These are phyloP conservation scores for Arbacia lixula DNA, from an alignment of 53 echinoderm and acorn worm genomes.

Conservation along the genomic window DNA sequence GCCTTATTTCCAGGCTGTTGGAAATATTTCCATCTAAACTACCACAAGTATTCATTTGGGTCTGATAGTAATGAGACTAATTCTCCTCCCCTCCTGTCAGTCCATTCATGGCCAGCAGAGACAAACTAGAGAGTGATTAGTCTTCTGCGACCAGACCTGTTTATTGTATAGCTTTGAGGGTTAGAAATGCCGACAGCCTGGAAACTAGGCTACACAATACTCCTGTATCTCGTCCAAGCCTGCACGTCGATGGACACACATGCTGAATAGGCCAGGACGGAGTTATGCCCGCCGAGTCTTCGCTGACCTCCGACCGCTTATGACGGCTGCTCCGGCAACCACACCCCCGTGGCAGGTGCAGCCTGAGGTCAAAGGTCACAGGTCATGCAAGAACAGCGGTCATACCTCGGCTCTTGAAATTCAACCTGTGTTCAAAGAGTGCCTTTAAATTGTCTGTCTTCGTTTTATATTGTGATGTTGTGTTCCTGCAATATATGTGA, in stretches of 20 bases:
- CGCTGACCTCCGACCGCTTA: slow-evolving; percentile 33
- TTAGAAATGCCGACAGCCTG: too few relatives aligned
- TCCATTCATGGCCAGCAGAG: too few relatives aligned
- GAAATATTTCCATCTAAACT: too few relatives aligned
- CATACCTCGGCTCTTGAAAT: slow-evolving; percentile 5
- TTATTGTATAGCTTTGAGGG: too few relatives aligned
- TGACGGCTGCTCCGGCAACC: slow-evolving; percentile 85
- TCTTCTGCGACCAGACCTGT: too few relatives aligned
- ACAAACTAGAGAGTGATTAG: too few relatives aligned
- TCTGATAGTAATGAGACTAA: too few relatives aligned
- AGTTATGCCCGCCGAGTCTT: neutral
- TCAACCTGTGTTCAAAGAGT: slow-evolving; percentile 4
- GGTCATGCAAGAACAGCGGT: slow-evolving; percentile 6
- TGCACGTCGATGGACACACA: slow-evolving; percentile 35
- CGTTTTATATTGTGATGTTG: neutral
- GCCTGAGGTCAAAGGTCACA: slow-evolving; percentile 65
- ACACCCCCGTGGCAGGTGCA: slow-evolving; percentile 59
- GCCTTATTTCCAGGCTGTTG: too few relatives aligned
- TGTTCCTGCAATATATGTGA: too few relatives aligned
- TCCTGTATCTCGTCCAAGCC: neutral
- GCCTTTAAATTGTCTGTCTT: neutral
- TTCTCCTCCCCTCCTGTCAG: too few relatives aligned
- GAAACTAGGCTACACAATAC: too few relatives aligned
- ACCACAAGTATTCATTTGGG: too few relatives aligned
- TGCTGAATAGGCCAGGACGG: neutral